Conservation (phyloP, 2,888 invertebrate genomes). For the Latheticus oryzae region DNA sequence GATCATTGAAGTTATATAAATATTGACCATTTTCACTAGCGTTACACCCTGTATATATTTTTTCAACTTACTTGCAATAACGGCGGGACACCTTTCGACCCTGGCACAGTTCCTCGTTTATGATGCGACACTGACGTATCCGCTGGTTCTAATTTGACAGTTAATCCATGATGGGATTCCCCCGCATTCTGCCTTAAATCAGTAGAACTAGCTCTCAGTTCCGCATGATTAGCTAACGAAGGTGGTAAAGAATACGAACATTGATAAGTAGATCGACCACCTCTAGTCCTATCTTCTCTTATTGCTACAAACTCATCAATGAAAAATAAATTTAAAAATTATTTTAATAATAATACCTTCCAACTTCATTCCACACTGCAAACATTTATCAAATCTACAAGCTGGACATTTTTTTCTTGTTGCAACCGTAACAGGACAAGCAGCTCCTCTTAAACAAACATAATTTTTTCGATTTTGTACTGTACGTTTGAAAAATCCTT, state of each 20-base stretch:
- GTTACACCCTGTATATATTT: no score
- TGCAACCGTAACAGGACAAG: conserved; percentile 91
- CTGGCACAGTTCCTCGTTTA: conserved; percentile 51
- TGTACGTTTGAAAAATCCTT: conserved; percentile 97
- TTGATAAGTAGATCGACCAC: conserved; percentile 95
- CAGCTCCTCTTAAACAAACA: conserved; percentile 90
- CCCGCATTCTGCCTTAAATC: conserved; percentile 62
- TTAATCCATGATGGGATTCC: conserved; percentile 48
- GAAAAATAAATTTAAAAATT: conserved; percentile 59
- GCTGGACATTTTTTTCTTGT: conserved; percentile 98
- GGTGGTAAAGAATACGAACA: conserved; percentile 91
- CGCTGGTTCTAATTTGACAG: conserved; percentile 68
- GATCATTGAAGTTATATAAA: no score
- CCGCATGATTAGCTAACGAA: conserved; percentile 67
- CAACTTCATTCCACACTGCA: conserved; percentile 95
- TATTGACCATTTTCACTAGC: no score
- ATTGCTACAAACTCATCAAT: conserved; percentile 80
- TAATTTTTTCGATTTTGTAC: conserved; percentile 99
- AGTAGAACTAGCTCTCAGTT: conserved; percentile 63
- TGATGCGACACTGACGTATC: conserved; percentile 55
- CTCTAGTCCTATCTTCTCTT: conserved; percentile 92
- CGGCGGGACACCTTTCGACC: conserved; percentile 69
- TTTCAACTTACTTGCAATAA: conserved; percentile 76
- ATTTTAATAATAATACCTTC: no score
- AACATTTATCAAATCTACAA: conserved; percentile 95